Evolutionary conservation across 1,140 invertebrate species (phyloP).

Genomic region (Acromyrmex echinatior): DNA sequence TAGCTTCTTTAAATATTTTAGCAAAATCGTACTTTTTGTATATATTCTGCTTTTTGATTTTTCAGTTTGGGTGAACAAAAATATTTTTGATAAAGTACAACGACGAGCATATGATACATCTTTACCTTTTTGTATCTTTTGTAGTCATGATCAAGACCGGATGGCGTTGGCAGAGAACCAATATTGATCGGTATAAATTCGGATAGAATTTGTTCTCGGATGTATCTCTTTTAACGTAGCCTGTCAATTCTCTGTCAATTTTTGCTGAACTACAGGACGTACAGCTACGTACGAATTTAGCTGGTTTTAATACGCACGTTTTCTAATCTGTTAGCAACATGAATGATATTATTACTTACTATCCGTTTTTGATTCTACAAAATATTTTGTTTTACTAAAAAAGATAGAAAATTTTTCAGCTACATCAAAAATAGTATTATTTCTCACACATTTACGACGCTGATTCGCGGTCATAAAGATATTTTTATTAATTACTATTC

Average conservation of each 20-base stretch:
- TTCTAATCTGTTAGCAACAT: background rate
- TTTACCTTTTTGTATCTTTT: slow-evolving; percentile 34
- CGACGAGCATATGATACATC: slow-evolving; percentile 4
- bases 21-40: background rate
- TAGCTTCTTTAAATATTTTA: no score
- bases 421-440: background rate
- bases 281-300: slow-evolving; percentile 15
- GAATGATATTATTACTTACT: background rate
- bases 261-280: background rate
- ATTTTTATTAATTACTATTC: no score
- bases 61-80: background rate
- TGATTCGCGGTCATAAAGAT: background rate
- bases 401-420: background rate
- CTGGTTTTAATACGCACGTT: background rate
- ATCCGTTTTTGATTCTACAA: background rate
- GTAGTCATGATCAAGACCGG: slow-evolving; percentile 31
- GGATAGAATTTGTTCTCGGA: slow-evolving; percentile 52
- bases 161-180: slow-evolving; percentile 55
- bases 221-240: slow-evolving; percentile 38
- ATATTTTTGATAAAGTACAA: background rate
- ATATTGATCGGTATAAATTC: slow-evolving; percentile 57
- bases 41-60: background rate
- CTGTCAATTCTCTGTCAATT: slow-evolving; percentile 57
- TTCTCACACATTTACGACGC: background rate
- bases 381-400: background rate